Base-by-base conservation (phyloP, 1,140 invertebrate species). In the Chrysomallon squamiferum region DNA sequence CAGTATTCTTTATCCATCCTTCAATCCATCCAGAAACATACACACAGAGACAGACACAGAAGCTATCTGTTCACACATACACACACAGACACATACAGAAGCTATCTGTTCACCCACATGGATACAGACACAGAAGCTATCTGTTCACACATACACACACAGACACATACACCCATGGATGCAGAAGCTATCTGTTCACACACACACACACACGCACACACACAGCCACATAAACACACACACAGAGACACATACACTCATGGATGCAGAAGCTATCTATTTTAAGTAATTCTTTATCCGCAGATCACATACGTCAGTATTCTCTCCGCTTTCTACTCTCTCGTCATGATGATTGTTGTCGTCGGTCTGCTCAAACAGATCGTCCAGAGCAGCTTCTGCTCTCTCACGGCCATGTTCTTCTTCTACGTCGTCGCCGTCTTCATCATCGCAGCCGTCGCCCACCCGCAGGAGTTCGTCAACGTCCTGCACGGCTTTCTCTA, bases 401-500 rank as follows among this genome's bases (percentile, higher is more conserved):
- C 74, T 43, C 71, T 81, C 2, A 81, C 77, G 0, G 71, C 81
- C 20, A 69, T 78, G 11, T 80, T 83, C 57, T 72, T 83, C 7
- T 50, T 77, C 38, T 52, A 73, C 41, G 72, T 82, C 7, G 69
- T 71, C 27, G 76, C 72, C 11, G 68, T 76, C 54, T 87, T 93
- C 56, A 79, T 92, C 2, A 77, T 92, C 20, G 89, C 91, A 3
- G 92, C 90, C 0, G 73, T 93, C 0, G 73, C 96, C 15, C 95
- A 97, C 87, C 95, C 95, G 0, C 70, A 80, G 78, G 94, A 96
- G 84, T 89, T 93, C 59, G 80, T 71, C 11, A 95, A 93, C 75
- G 80, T 97, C 5, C 79, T 91, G 9, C 91, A 90, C 64, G 90
- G 93, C 22, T 80, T 93, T 3, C 88, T 96, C 25, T 97, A 96